phyloP scores from a whole-genome alignment of 2,797 vertebrate species.

The Bradypodion pumilum region DNA sequence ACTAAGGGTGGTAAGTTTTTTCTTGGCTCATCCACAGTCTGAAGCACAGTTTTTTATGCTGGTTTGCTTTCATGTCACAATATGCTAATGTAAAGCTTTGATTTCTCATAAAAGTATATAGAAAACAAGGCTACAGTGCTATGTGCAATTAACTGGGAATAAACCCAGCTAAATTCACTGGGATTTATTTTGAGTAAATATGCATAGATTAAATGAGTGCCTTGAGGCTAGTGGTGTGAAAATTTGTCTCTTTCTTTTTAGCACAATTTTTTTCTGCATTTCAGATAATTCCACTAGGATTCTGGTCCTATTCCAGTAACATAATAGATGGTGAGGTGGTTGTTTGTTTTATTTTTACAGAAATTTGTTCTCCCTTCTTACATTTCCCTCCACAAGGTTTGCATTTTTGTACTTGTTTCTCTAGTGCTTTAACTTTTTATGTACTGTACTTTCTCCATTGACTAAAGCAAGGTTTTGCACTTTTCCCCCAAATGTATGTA shows the following conservation, averaged over 20 bases:
- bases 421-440: background rate
- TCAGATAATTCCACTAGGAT: background rate
- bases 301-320: background rate
- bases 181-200: background rate
- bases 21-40: background rate
- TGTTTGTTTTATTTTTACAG: background rate
- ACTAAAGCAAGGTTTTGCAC: too few species aligned
- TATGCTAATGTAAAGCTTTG: background rate
- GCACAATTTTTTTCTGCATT: background rate
- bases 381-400: too few species aligned
- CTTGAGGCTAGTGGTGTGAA: background rate
- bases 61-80: background rate
- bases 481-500: too few species aligned
- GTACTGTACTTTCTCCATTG: background rate
- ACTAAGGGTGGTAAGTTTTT: background rate
- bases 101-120: background rate
- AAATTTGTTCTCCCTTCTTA: background rate
- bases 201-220: background rate
- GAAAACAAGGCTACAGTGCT: background rate
- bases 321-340: background rate
- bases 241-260: background rate
- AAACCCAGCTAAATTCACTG: background rate
- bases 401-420: too few species aligned
- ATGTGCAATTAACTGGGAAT: background rate
- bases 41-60: background rate